Evolutionary conservation across 2,113 vertebrate species (phyloP), one percentile per base, ranked within the genome.

Genomic region (Crotophaga sulcirostris): DNA sequence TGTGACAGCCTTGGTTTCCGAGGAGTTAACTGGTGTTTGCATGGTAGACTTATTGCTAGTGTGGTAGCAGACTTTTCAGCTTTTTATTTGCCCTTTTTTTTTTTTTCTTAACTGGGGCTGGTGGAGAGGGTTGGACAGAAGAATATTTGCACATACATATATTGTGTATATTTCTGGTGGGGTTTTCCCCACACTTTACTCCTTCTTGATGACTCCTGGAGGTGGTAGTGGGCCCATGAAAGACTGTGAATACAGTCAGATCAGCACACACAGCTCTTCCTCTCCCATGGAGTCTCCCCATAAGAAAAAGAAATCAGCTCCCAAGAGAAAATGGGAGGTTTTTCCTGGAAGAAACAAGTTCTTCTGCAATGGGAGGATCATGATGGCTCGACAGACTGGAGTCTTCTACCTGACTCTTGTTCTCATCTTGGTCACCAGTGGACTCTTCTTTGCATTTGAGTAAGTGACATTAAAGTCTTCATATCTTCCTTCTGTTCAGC

Each of bases 361-460:
- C 96, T 99, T 98, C 97, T 99, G 99, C 98, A 97, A 99, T 97
- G 99, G 99, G 66, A 98, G 99, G 97, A 99, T 99, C 97, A 99
- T 99, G 99, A 99, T 99, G 99, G 99, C 99, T 93, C 99, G 98
- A 76, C 99, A 99, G 98, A 99, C 99, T 1, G 99, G 99, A 95
- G 99, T 99, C 92, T 99, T 99, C 98, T 99, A 99, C 98, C 98
- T 99, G 97, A 99, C 99, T 75, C 98, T 99, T 89, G 96, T 99
- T 92, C 99, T 99, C 91, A 99, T 99, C 93, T 97, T 99, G 95
- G 98, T 99, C 94, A 99, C 99, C 52, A 99, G 99, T 96, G 99
- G 99, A 96, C 99, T 99, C 96, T 99, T 99, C 98, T 99, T 99
- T 98, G 98, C 98, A 44, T 99, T 99, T 98, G 99, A 99, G 99